Evolutionary conservation across 2,113 vertebrate genomes (phyloP), one percentile per base, ranked within the genome.

Genomic region (Anolis sagrei): DNA sequence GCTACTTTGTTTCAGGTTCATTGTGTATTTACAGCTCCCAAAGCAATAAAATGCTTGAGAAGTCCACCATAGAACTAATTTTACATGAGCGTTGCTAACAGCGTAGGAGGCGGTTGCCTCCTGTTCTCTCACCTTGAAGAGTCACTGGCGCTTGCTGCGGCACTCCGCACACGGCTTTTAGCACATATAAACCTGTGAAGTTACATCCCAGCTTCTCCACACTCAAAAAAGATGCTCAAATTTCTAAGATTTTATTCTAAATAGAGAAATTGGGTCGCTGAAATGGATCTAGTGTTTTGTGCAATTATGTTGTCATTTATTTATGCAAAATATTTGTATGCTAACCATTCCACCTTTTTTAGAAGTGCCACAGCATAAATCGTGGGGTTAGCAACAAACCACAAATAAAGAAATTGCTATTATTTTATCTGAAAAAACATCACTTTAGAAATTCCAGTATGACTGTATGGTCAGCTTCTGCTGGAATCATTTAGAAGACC

Each of bases 1-100:
- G 92, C 89, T 87, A 92, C 86, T 92, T 91, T 92, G 83, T 92
- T 89, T 92, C 62, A 70, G 82, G 90, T 85, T 92, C 90, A 83
- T 83, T 23, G 58, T 90, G 91, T 92, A 89, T 93, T 92, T 88
- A 94, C 90, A 92, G 72, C 91, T 91, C 85, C 76, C 89, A 88
- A 82, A 90, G 81, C 81, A 93, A 93, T 91, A 87, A 93, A 92
- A 87, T 84, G 89, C 89, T 90, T 83, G 81, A 87, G 69, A 84
- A 90, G 81, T 58, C 85, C 85, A 83, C 78, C 91, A 19, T 51
- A 9, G 93, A 93, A 92, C 90, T 91, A 93, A 88, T 84, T 90
- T 83, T 92, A 72, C 82, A 49, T 90, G 87, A 88, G 92, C 89
- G 88, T 79, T 49, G 87, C 76, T 92, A 90, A 90, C 88, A 80